Evolutionary conservation across 2,797 vertebrate species (phyloP), one percentile per base, ranked within the genome.

Genomic region (Oryzias dopingdopingensis): DNA sequence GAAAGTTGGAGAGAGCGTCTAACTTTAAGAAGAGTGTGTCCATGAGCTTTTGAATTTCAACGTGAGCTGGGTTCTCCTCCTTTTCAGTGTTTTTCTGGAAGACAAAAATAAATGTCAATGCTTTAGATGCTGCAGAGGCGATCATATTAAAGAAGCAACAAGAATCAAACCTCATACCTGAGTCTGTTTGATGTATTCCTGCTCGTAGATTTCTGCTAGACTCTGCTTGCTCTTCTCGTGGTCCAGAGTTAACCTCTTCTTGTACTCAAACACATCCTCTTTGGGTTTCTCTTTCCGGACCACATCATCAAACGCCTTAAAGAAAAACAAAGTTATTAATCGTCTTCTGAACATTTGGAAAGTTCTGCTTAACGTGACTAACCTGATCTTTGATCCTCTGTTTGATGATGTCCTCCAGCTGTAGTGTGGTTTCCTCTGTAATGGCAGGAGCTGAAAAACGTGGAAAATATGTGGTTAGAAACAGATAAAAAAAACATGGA

Each of bases 201-300:
- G 94, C 57, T 99, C 96, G 4, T 99, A 99, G 73, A 99, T 93
- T 81, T 99, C 93, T 29, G 97, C 95, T 0, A 99, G 91, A 81
- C 96, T 99, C 79, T 94, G 84, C 65, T 99, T 99, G 90, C 97
- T 98, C 88, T 99, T 98, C 77, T 99, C 96, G 0, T 98, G 95
- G 78, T 98, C 95, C 84, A 99, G 83, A 0, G 93, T 95, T 26
- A 99, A 75, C 23, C 95, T 92, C 79, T 99, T 99, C 74, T 98
- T 99, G 70, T 96, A 99, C 50, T 98, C 95, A 87, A 93, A 96
- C 1, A 88, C 91, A 3, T 96, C 92, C 55, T 98, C 96, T 72
- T 96, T 98, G 0, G 96, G 95, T 61, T 96, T 99, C 85, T 96
- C 95, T 74, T 99, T 99, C 0, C 94, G 93, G 41, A 95, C 93